Evolutionary conservation across 1,140 invertebrate species (phyloP).

Genomic region (Trichonephila clavata): DNA sequence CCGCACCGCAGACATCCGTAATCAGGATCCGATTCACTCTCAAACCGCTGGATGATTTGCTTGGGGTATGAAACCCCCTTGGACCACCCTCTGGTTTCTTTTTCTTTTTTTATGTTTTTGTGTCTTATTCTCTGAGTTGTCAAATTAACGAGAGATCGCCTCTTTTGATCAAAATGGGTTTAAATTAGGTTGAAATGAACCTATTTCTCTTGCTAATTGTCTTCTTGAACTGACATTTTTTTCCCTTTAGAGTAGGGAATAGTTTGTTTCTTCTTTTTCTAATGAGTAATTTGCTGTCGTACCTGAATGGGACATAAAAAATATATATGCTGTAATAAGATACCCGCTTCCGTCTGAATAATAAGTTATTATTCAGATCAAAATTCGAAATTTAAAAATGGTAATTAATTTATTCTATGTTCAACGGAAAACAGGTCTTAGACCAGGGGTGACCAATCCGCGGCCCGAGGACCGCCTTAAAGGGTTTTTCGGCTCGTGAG

Average conservation of each 20-base stretch:
- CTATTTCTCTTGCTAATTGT: slow-evolving; percentile 25
- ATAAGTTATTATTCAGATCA: no score
- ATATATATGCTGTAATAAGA: no score
- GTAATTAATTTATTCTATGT: no score
- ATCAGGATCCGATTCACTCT: slow-evolving; percentile 66
- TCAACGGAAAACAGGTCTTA: no score
- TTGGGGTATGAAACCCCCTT: not conserved
- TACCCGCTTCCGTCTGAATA: no score
- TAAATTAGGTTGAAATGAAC: slow-evolving; percentile 9
- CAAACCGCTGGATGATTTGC: slow-evolving; percentile 59
- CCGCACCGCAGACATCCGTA: slow-evolving; percentile 57
- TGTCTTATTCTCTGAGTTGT: not conserved
- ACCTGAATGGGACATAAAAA: no score
- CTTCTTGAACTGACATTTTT: not conserved
- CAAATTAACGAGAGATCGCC: slow-evolving; percentile 18
- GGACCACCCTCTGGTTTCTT: not conserved
- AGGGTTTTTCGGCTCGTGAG: no score
- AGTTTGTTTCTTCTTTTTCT: not conserved
- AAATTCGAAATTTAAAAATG: no score
- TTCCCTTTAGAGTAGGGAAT: not conserved
- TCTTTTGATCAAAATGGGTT: slow-evolving; percentile 16
- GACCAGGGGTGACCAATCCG: no score
- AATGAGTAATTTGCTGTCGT: no score
- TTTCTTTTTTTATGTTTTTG: not conserved
- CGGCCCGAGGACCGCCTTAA: no score